Evolutionary conservation across 1,140 invertebrate genomes (phyloP), one percentile per base, ranked within the genome.

Genomic region (Tribolium madens): DNA sequence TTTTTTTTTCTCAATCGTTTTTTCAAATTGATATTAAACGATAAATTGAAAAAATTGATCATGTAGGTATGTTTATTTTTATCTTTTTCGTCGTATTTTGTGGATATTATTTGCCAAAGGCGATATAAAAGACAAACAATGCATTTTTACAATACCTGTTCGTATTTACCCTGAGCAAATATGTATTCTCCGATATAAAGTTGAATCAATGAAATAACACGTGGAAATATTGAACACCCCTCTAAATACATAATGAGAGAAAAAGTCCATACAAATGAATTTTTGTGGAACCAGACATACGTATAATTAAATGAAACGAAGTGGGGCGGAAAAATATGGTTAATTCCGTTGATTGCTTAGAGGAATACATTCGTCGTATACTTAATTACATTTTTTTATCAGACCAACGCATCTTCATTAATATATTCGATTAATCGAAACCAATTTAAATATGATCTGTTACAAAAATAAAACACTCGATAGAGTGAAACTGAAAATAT

Each of bases 81-180:
- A 14, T 10, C 1, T 33, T 42, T 64, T 64, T 33, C 21, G 57
- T 15, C 48, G n/a, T 64, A 26, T 31, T 36, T 33, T 33, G 57
- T 33, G 9, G 57, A 57, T 64, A 33, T n/a, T n/a, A n/a, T 64
- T 33, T 64, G 57, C 26, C n/a, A 12, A 57, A 64, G 57, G 18
- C 26, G 57, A 64, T 64, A 64, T 64, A 26, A 64, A 64, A 64
- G 26, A 33, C 10, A 64, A 64, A 64, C 57, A 64, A 64, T 64
- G 57, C 57, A 64, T 64, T 64, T 64, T 64, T 64, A 64, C 57
- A 64, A 64, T 64, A 64, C 57, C 57, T 64, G 57, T 64, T 15
- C 57, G 12, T 64, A 26, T 64, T 64, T 64, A 64, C 26, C 53
- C 9, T 33, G 31, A n/a, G 57, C 57, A 64, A 64, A 64, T 64